A percentile compares a stretch with the other conserved stretches of the same genome.
Evolutionary conservation across 2,888 invertebrate genomes (phyloP).

Genomic region (Eurytoma adleriae): DNA sequence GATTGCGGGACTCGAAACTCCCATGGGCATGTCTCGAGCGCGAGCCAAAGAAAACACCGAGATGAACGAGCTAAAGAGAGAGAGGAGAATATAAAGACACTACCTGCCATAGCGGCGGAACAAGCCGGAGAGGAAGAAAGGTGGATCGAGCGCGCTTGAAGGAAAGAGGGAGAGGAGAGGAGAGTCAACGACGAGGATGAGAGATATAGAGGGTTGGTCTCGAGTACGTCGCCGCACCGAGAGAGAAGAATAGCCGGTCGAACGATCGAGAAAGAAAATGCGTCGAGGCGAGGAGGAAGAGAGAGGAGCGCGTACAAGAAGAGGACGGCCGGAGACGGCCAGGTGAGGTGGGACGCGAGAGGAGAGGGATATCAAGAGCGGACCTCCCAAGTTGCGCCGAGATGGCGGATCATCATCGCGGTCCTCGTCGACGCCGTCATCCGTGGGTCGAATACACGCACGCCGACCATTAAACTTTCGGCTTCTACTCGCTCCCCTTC

Average conservation of each 20-base stretch:
- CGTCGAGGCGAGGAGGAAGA: constrained; percentile 54
- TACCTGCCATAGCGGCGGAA: constrained; percentile 49
- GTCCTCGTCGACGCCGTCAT: constrained; percentile 59
- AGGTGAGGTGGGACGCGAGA: constrained; percentile 62
- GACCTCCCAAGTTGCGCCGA: constrained; percentile 76
- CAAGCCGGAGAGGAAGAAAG: constrained; percentile 36
- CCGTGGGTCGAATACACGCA: constrained; percentile 38
- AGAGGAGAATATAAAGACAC: constrained; percentile 55
- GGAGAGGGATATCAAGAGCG: constrained; percentile 74
- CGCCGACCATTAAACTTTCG: constrained; percentile 37
- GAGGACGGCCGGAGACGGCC: constrained; percentile 67
- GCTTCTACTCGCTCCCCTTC: background rate
- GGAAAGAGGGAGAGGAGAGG: constrained; percentile 47
- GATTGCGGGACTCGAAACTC: constrained; percentile 66
- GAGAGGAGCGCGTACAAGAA: constrained; percentile 68
- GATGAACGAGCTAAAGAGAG: constrained; percentile 61
- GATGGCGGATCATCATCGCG: constrained; percentile 75
- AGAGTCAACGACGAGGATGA: constrained; percentile 53
- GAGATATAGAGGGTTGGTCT: constrained; percentile 56
- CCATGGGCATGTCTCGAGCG: constrained; percentile 60
- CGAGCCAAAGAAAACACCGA: constrained; percentile 56
- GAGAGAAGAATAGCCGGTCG: constrained; percentile 55
- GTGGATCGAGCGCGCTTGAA: constrained; percentile 34
- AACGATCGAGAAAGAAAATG: constrained; percentile 58
- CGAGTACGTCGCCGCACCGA: constrained; percentile 36